Percentiles rank a stretch among this genome's conserved stretches.
These are phyloP conservation scores for Tolmerus cingulatus DNA, from an alignment of 2,888 invertebrate species.

Conservation along the genomic window DNA sequence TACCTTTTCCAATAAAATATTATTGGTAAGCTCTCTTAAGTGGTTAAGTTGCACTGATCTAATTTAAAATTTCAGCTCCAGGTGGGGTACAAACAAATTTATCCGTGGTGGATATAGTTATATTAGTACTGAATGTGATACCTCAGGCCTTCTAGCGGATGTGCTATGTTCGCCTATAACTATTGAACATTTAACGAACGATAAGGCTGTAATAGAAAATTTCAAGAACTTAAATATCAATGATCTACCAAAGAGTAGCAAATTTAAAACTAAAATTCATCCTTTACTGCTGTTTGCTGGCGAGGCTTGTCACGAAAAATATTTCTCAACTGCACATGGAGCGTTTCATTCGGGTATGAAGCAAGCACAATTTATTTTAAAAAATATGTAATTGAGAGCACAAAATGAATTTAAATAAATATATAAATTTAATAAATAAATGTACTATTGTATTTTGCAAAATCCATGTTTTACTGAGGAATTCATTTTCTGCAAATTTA, in stretches of 20 bases:
- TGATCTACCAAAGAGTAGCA: neutral
- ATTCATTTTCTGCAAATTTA: neutral
- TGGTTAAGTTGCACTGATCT: neutral
- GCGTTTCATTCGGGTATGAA: conserved; percentile 69
- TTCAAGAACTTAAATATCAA: conserved; percentile 7
- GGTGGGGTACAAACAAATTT: conserved; percentile 68
- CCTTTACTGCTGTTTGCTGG: conserved; percentile 71
- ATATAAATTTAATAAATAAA: neutral
- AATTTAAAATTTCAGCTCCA: conserved; percentile 62
- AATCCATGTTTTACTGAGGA: neutral
- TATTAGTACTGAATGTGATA: conserved; percentile 66
- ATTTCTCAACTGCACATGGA: conserved; percentile 74
- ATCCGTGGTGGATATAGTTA: conserved; percentile 70
- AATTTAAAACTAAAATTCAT: neutral
- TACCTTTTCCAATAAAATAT: conserved; percentile 65
- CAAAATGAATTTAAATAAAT: neutral
- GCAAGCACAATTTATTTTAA: conserved; percentile 56
- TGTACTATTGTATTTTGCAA: neutral
- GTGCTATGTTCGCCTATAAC: conserved; percentile 63
- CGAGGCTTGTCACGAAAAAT: conserved; percentile 69
- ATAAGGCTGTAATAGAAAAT: neutral
- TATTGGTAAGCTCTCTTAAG: conserved; percentile 60
- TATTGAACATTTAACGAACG: neutral
- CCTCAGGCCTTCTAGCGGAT: conserved; percentile 51
- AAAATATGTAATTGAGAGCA: neutral